phyloP scores from a whole-genome alignment of 2,888 invertebrate species.

The Epinotia nisella region DNA sequence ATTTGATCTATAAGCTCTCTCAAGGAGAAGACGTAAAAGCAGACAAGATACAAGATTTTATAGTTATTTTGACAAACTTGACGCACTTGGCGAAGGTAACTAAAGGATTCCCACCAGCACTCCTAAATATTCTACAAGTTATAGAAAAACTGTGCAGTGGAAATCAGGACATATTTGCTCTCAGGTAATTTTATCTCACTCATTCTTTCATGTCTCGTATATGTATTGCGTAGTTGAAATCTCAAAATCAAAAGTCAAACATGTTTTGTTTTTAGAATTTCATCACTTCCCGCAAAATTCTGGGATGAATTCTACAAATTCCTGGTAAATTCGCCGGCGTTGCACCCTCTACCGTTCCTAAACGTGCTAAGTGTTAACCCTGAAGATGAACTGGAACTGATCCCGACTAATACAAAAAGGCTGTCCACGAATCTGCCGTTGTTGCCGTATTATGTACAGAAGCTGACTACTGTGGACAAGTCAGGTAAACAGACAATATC shows the following conservation, averaged over 20 bases:
- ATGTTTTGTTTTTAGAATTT: constrained; percentile 59
- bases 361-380: constrained; percentile 47
- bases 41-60: constrained; percentile 41
- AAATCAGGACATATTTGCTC: constrained; percentile 47
- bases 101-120: constrained; percentile 65
- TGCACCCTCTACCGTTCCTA: constrained; percentile 67
- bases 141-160: constrained; percentile 56
- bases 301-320: constrained; percentile 73
- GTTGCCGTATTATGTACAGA: constrained; percentile 70
- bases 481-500: constrained; percentile 14
- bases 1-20: constrained; percentile 52
- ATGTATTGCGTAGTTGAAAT: not conserved
- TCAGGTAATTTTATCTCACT: constrained; percentile 58
- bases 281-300: constrained; percentile 65
- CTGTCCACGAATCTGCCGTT: constrained; percentile 69
- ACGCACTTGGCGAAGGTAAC: constrained; percentile 48
- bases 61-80: constrained; percentile 48
- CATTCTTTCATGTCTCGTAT: not conserved
- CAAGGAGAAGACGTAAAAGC: constrained; percentile 44
- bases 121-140: constrained; percentile 65
- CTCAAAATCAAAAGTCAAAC: not conserved
- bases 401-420: constrained; percentile 63
- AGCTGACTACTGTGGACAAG: constrained; percentile 55
- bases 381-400: constrained; percentile 56
- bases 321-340: constrained; percentile 65